These are phyloP conservation scores for Okamejei kenojei DNA, from an alignment of 2,797 vertebrate genomes.

Conservation along the genomic window DNA sequence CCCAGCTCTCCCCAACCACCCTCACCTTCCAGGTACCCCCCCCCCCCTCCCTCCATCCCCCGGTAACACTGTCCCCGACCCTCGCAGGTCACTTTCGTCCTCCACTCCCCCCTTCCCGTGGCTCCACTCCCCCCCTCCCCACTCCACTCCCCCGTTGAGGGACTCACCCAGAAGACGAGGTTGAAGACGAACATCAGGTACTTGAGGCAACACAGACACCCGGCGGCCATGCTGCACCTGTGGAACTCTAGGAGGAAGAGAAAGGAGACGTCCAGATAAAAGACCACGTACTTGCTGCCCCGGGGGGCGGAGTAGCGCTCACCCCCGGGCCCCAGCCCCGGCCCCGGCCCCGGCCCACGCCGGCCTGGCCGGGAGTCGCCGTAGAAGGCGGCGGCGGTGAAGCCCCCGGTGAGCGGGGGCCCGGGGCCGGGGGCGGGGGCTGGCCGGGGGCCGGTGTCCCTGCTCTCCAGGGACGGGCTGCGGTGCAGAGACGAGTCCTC, in stretches of 20 bases:
- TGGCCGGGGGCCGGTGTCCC: slow-evolving; percentile 82
- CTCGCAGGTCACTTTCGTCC: too few relatives aligned
- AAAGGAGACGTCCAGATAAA: slow-evolving; percentile 99
- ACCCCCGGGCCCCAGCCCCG: slow-evolving; percentile 58
- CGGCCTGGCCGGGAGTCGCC: slow-evolving; percentile 76
- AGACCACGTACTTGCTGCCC: slow-evolving; percentile 98
- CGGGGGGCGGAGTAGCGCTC: slow-evolving; percentile 81
- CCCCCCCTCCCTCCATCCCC: too few relatives aligned
- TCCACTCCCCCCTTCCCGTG: too few relatives aligned
- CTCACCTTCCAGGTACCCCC: too few relatives aligned
- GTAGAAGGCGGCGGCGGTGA: slow-evolving; percentile 94
- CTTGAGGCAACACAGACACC: slow-evolving; percentile 97
- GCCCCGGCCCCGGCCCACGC: slow-evolving; percentile 51
- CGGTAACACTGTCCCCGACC: too few relatives aligned
- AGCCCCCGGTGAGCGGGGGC: slow-evolving; percentile 82
- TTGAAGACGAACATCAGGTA: slow-evolving; percentile 99
- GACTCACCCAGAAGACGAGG: slow-evolving; percentile 98
- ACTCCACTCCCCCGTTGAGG: too few relatives aligned
- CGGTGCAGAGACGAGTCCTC: slow-evolving; percentile 96
- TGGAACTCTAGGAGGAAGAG: slow-evolving; percentile 99
- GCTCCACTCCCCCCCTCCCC: too few relatives aligned
- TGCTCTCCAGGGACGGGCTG: slow-evolving; percentile 96
- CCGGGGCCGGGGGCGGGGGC: slow-evolving; percentile 87
- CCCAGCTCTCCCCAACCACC: too few relatives aligned
- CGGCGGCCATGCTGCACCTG: slow-evolving; percentile 99